These are phyloP conservation scores for Triplophysa tibetana DNA, from an alignment of 2,113 vertebrate species.

Conservation along the genomic window DNA sequence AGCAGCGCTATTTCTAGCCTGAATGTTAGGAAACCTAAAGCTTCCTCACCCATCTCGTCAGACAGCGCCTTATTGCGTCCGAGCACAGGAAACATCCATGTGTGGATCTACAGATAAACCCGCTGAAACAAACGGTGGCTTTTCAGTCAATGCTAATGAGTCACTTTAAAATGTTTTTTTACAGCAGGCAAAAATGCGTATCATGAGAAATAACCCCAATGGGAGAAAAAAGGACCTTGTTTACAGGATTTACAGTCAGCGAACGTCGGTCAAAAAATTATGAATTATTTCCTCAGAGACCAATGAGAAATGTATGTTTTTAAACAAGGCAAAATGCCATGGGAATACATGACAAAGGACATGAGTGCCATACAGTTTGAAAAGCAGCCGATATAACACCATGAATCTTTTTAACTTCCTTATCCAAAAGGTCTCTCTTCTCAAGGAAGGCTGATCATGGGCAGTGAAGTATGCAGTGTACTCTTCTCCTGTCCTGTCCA, in stretches of 20 bases:
- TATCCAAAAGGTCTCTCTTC: background rate
- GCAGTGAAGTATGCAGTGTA: slow-evolving; percentile 4
- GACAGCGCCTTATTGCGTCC: slow-evolving; percentile 64
- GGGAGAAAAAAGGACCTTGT: slow-evolving; percentile 44
- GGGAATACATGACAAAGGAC: background rate
- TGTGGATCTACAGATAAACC: slow-evolving; percentile 70
- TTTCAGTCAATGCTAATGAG: slow-evolving; percentile 25
- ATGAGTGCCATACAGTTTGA: background rate
- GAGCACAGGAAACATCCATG: slow-evolving; percentile 78
- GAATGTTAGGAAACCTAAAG: slow-evolving; percentile 84
- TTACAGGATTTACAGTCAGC: background rate
- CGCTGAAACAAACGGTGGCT: slow-evolving; percentile 2
- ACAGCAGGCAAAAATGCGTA: background rate
- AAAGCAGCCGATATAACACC: background rate
- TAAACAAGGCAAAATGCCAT: background rate
- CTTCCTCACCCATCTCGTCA: slow-evolving; percentile 64
- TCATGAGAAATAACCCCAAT: slow-evolving; percentile 34
- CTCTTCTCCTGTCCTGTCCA: background rate
- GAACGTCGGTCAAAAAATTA: background rate
- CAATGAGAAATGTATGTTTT: background rate
- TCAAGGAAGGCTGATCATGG: background rate
- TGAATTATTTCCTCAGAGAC: background rate
- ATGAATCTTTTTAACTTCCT: background rate
- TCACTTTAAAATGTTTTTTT: slow-evolving; percentile 19
- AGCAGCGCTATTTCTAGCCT: slow-evolving; percentile 88